phyloP scores from a whole-genome alignment of 2,113 vertebrate species.

The Corapipo altera region DNA sequence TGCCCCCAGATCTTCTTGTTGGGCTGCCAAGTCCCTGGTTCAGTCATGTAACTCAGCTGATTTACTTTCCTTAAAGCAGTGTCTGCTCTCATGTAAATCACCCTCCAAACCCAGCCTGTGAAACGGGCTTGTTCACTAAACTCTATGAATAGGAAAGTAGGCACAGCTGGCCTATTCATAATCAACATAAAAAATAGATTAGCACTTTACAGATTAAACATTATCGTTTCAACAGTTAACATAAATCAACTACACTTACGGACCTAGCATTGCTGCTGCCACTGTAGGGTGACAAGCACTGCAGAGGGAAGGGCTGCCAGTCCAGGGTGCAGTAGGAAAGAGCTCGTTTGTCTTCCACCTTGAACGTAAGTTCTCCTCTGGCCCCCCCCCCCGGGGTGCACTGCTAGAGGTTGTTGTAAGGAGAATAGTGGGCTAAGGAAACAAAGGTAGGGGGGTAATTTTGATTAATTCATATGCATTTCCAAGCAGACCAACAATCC shows the following conservation, averaged over 20 bases:
- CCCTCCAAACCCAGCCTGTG: conserved; percentile 58
- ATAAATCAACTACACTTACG: conserved; percentile 74
- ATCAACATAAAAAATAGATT: conserved; percentile 87
- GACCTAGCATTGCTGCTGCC: conserved; percentile 17
- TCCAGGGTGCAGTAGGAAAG: background rate
- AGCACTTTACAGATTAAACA: conserved; percentile 84
- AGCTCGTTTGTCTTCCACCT: background rate
- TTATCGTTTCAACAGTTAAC: conserved; percentile 79
- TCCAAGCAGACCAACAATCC: background rate
- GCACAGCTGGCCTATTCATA: conserved; percentile 84
- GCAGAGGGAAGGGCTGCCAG: conserved; percentile 2
- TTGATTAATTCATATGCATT: background rate
- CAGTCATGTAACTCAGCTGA: background rate
- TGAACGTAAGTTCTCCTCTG: background rate
- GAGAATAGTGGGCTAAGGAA: background rate
- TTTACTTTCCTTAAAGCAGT: conserved; percentile 10
- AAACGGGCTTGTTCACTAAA: conserved; percentile 63
- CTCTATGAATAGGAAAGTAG: conserved; percentile 81
- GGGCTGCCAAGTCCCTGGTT: background rate
- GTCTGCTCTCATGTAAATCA: conserved; percentile 63
- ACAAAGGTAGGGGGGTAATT: background rate
- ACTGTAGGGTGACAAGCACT: background rate
- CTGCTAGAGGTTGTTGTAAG: background rate
- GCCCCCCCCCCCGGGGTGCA: background rate
- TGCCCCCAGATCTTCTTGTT: background rate